These are phyloP conservation scores for Chionodraco myersi DNA, from an alignment of 2,113 vertebrate genomes.

Conservation along the genomic window DNA sequence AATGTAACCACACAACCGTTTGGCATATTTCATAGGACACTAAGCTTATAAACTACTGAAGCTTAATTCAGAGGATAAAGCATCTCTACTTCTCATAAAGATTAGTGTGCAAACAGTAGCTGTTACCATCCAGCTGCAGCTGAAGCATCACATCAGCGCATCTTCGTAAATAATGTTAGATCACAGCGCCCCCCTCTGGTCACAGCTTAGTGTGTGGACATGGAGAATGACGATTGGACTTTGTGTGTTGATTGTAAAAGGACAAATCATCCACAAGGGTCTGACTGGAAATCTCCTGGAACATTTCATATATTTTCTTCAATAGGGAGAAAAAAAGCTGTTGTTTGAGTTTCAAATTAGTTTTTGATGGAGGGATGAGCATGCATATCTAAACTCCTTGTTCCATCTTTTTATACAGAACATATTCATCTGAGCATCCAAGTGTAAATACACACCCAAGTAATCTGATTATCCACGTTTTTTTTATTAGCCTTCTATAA, in stretches of 20 bases:
- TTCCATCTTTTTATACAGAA: conserved; percentile 17
- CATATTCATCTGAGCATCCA: conserved; percentile 28
- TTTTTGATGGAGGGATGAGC: conserved; percentile 8
- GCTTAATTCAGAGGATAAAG: background rate
- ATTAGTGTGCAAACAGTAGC: conserved; percentile 6
- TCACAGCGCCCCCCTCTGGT: conserved; percentile 70
- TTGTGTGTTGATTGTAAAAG: conserved; percentile 1
- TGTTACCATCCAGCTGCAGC: conserved; percentile 14
- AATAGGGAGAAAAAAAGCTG: background rate
- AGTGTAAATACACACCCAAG: background rate
- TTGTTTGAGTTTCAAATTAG: background rate
- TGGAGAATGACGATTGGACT: conserved; percentile 3
- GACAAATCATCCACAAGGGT: background rate
- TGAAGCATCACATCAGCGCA: background rate
- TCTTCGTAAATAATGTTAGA: background rate
- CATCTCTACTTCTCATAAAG: background rate
- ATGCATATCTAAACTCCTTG: conserved; percentile 34
- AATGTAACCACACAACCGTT: background rate
- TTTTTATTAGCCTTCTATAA: conserved; percentile 11
- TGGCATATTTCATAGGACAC: background rate
- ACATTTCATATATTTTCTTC: background rate
- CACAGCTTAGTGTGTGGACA: background rate
- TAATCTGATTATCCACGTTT: background rate
- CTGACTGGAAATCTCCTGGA: conserved; percentile 1
- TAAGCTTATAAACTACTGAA: background rate